These are phyloP conservation scores for Arvicola amphibius DNA, from an alignment of 2,797 vertebrate genomes.

Conservation along the genomic window DNA sequence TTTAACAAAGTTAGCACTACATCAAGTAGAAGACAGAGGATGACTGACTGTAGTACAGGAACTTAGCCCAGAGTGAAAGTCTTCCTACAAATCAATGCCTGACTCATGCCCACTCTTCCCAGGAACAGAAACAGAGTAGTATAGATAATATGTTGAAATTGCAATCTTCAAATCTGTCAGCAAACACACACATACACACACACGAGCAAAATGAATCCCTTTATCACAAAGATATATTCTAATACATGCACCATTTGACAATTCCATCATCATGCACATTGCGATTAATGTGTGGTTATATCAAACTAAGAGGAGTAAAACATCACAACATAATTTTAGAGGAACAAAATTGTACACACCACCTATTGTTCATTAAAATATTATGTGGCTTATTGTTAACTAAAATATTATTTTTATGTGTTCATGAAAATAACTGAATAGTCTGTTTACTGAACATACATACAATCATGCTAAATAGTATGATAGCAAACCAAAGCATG, in stretches of 20 bases:
- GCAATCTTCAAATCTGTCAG: background rate
- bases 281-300: too few species aligned
- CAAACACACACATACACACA: background rate
- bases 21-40: background rate
- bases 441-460: background rate
- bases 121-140: background rate
- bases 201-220: too few species aligned
- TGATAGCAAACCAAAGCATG: background rate
- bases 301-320: background rate
- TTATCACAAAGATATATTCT: background rate
- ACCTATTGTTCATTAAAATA: background rate
- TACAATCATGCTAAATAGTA: background rate
- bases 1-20: background rate
- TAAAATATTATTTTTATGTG: background rate
- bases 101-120: background rate
- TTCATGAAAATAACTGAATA: background rate
- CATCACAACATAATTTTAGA: background rate
- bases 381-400: background rate
- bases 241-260: background rate
- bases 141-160: background rate
- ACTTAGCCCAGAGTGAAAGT: background rate
- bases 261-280: background rate
- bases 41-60: background rate
- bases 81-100: background rate
- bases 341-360: background rate